Percentiles rank a stretch among this genome's conserved stretches.
Evolutionary conservation across 2,888 invertebrate genomes (phyloP).

Genomic region (Eupithecia vulgata): DNA sequence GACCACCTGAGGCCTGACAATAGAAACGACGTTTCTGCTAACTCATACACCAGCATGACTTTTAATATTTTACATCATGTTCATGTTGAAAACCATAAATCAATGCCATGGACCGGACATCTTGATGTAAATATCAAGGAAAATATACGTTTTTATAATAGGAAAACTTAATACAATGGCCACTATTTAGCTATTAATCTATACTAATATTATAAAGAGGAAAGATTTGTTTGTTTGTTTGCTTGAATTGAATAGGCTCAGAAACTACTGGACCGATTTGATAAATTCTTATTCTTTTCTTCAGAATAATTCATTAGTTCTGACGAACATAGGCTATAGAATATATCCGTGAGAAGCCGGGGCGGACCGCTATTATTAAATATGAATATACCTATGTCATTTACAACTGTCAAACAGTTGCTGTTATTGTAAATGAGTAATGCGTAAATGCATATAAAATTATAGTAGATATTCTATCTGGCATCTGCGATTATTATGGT

Average conservation of each 20-base stretch:
- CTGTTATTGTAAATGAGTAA: slow-evolving; percentile 12
- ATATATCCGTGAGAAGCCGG: too few species aligned
- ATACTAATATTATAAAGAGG: too few species aligned
- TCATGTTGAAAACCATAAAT: slow-evolving; percentile 34
- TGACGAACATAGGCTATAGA: too few species aligned
- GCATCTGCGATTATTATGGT: neutral
- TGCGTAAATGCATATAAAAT: neutral
- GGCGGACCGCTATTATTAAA: too few species aligned
- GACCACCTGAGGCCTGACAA: slow-evolving; percentile 18
- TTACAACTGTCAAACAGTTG: slow-evolving; percentile 23
- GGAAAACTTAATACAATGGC: slow-evolving; percentile 43
- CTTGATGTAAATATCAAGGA: slow-evolving; percentile 43
- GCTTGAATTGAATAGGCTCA: too few species aligned
- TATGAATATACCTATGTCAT: too few species aligned
- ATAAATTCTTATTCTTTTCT: too few species aligned
- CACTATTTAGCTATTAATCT: slow-evolving; percentile 39
- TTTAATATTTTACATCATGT: slow-evolving; percentile 25
- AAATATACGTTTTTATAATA: slow-evolving; percentile 32
- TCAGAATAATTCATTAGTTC: too few species aligned
- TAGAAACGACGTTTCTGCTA: slow-evolving; percentile 29
- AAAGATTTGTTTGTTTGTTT: too few species aligned
- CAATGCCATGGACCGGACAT: slow-evolving; percentile 35
- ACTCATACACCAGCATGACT: slow-evolving; percentile 29
- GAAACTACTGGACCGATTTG: too few species aligned
- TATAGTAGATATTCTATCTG: neutral